phyloP scores from a whole-genome alignment of 2,888 invertebrate genomes.

The Ichneumon xanthorius region DNA sequence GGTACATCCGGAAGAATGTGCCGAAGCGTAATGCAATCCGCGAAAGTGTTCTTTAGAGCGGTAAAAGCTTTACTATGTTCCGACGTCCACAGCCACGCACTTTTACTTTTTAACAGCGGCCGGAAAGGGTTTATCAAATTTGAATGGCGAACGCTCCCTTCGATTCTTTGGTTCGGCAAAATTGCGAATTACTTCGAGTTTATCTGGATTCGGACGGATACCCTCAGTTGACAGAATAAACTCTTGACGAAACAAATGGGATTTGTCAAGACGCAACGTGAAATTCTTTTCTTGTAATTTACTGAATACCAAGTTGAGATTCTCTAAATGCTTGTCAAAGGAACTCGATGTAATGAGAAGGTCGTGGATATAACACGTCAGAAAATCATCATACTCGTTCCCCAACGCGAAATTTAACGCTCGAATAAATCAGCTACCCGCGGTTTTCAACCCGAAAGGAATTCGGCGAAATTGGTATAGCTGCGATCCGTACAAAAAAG shows the following conservation, averaged over 20 bases:
- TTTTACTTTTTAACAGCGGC: conserved; percentile 41
- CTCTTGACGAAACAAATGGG: conserved; percentile 59
- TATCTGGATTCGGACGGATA: conserved; percentile 40
- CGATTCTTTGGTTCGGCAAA: conserved; percentile 54
- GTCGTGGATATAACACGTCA: conserved; percentile 77
- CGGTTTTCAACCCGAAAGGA: no score
- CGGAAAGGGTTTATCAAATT: conserved; percentile 53
- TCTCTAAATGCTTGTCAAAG: conserved; percentile 72
- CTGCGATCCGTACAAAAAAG: no score
- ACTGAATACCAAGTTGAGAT: conserved; percentile 69
- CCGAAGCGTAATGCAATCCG: conserved; percentile 41
- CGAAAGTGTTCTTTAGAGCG: conserved; percentile 59
- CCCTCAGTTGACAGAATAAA: conserved; percentile 35
- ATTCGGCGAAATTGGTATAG: no score
- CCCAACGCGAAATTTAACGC: conserved; percentile 70
- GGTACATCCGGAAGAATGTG: conserved; percentile 33
- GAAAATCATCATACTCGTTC: conserved; percentile 70
- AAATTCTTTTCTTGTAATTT: conserved; percentile 66
- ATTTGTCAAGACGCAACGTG: conserved; percentile 73
- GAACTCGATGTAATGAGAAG: conserved; percentile 72
- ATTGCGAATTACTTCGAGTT: conserved; percentile 68
- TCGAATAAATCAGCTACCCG: no score
- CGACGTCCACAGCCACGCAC: conserved; percentile 59
- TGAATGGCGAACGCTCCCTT: conserved; percentile 20
- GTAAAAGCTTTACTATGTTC: conserved; percentile 58